Conservation (phyloP, 2,888 invertebrate species). For the Coremacera marginata region DNA sequence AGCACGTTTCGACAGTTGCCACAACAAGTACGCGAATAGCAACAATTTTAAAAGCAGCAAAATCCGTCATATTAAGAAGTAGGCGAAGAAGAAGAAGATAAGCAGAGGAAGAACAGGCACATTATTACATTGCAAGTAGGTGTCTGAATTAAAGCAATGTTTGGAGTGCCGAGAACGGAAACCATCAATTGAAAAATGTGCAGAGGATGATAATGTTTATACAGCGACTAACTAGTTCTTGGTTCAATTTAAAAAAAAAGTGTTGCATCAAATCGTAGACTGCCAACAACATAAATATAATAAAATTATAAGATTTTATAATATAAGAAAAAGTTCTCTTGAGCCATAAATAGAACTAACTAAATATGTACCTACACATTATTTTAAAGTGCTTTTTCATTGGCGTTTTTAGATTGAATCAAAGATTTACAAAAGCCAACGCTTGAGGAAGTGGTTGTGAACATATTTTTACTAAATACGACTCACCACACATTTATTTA, state of each 20-base stretch:
- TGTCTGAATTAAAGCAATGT: background rate
- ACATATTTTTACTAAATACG: too few relatives aligned
- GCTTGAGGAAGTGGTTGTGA: too few relatives aligned
- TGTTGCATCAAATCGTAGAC: background rate
- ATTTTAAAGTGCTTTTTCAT: too few relatives aligned
- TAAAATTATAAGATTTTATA: constrained; percentile 8
- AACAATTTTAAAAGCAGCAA: too few relatives aligned
- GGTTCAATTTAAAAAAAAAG: constrained; percentile 6
- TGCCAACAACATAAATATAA: background rate
- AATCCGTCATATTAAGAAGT: too few relatives aligned
- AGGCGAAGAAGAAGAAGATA: background rate
- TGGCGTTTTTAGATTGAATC: too few relatives aligned
- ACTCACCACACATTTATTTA: too few relatives aligned
- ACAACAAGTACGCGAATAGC: too few relatives aligned
- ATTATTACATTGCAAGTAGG: background rate
- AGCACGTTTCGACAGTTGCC: background rate
- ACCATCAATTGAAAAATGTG: background rate
- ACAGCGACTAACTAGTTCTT: background rate
- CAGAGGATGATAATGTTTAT: constrained; percentile 5
- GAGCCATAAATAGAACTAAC: too few relatives aligned
- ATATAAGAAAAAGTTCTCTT: too few relatives aligned
- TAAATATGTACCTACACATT: too few relatives aligned
- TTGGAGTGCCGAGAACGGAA: background rate
- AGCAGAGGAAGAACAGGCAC: background rate
- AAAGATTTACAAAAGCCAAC: too few relatives aligned